Percentiles rank a stretch among this genome's conserved stretches.
These are phyloP conservation scores for Drosophila kohkoa DNA, from an alignment of 1,140 invertebrate species.

Conservation along the genomic window DNA sequence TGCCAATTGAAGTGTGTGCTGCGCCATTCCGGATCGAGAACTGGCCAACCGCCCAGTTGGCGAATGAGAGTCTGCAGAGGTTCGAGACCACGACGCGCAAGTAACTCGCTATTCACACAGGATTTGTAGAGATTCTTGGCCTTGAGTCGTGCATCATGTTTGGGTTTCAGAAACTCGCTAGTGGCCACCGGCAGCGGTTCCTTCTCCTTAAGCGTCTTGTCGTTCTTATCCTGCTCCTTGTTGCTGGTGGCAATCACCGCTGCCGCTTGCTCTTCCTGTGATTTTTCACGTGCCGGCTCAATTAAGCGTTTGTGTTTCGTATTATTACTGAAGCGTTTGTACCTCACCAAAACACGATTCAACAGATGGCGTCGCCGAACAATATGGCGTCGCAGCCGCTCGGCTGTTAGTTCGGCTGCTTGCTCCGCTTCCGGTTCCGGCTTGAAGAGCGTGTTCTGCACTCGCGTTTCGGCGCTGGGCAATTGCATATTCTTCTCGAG, in stretches of 20 bases:
- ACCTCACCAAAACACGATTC: constrained; percentile 62
- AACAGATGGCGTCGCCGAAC: constrained; percentile 62
- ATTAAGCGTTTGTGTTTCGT: constrained; percentile 63
- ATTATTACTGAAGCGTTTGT: constrained; percentile 61
- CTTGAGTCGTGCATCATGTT: constrained; percentile 88
- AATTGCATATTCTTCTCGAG: constrained; percentile 85
- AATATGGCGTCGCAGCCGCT: constrained; percentile 60
- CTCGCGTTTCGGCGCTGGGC: constrained; percentile 33
- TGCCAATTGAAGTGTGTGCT: constrained; percentile 90
- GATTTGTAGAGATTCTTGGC: constrained; percentile 93
- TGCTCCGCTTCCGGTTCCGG: constrained; percentile 50
- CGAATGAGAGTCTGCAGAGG: constrained; percentile 91
- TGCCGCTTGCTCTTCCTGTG: constrained; percentile 44
- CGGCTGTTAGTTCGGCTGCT: constrained; percentile 41
- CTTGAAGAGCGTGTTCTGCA: constrained; percentile 56
- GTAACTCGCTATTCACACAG: constrained; percentile 92
- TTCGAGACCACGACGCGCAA: constrained; percentile 89
- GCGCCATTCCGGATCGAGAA: constrained; percentile 89
- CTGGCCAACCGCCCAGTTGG: constrained; percentile 94
- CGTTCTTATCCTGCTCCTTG: constrained; percentile 29
- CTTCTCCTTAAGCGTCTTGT: constrained; percentile 20
- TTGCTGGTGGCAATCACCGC: neutral
- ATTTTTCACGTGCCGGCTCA: constrained; percentile 50
- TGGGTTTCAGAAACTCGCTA: constrained; percentile 43
- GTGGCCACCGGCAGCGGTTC: neutral